Conservation (phyloP, 1,140 invertebrate genomes). For the Drosophila ananassae region DNA sequence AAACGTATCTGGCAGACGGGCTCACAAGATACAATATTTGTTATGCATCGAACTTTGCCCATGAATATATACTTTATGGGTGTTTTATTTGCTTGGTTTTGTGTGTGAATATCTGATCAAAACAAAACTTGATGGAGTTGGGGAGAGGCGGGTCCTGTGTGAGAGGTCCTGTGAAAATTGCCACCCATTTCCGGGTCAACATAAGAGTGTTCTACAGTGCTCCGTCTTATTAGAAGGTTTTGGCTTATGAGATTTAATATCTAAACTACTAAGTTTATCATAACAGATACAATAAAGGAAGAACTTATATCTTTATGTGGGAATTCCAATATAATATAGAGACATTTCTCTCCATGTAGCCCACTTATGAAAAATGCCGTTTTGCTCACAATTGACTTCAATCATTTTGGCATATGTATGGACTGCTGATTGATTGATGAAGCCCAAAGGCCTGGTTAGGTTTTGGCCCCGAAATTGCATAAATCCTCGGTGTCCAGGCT, state of each 20-base stretch:
- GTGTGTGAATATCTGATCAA: conserved; percentile 29
- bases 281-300: neutral
- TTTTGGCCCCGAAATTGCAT: conserved; percentile 28
- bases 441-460: conserved; percentile 18
- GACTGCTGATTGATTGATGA: conserved; percentile 62
- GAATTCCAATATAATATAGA: neutral
- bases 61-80: conserved; percentile 17
- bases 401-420: conserved; percentile 57
- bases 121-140: conserved; percentile 26
- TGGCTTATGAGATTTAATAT: too few species aligned
- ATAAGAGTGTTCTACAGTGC: conserved; percentile 7
- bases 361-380: conserved; percentile 70
- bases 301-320: neutral
- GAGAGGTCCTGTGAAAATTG: neutral
- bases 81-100: conserved; percentile 20
- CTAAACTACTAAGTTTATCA: too few species aligned
- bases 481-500: conserved; percentile 44
- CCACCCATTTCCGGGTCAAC: neutral
- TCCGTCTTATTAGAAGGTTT: neutral
- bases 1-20: conserved; percentile 46
- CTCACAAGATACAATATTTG: conserved; percentile 58
- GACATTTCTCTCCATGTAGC: neutral
- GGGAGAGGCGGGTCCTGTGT: neutral
- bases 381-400: conserved; percentile 62
- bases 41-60: conserved; percentile 59